Percentiles rank a stretch among this genome's conserved stretches.
Conservation (phyloP, 2,113 vertebrate genomes). For the Agapornis roseicollis region DNA sequence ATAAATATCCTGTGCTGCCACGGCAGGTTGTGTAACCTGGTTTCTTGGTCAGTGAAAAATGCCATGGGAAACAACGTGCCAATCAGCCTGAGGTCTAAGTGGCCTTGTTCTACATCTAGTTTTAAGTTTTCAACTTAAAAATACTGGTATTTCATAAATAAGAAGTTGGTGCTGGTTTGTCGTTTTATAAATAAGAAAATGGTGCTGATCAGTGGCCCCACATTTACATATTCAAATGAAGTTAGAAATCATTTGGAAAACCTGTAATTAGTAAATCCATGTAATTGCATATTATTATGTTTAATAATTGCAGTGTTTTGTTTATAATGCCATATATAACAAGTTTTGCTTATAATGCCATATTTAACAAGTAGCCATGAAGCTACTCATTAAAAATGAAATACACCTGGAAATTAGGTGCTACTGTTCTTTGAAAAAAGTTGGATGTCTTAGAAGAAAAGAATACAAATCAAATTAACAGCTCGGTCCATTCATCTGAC, state of each 20-base stretch:
- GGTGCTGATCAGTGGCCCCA: not conserved
- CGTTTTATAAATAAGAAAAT: not conserved
- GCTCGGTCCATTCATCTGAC: not conserved
- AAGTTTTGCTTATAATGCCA: too few species aligned
- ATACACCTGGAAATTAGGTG: fast-evolving
- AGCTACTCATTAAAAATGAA: not conserved
- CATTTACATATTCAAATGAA: not conserved
- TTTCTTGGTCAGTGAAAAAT: conserved; percentile 32
- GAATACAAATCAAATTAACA: not conserved
- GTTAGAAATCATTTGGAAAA: not conserved
- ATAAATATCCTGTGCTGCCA: conserved; percentile 47
- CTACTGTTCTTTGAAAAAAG: not conserved
- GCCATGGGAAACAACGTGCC: not conserved
- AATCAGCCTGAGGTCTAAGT: not conserved
- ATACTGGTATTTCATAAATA: not conserved
- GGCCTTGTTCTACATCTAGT: not conserved
- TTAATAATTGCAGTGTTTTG: not conserved
- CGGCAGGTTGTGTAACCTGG: conserved; percentile 54
- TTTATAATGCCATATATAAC: too few species aligned
- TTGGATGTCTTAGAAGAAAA: not conserved
- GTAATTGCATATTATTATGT: not conserved
- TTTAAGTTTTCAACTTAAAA: not conserved
- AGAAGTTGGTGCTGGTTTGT: not conserved
- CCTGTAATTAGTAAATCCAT: not conserved
- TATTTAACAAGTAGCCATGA: too few species aligned